Percentiles rank a stretch among this genome's conserved stretches.
phyloP scores from a whole-genome alignment of 2,888 invertebrate species.

The Tyria jacobaeae region DNA sequence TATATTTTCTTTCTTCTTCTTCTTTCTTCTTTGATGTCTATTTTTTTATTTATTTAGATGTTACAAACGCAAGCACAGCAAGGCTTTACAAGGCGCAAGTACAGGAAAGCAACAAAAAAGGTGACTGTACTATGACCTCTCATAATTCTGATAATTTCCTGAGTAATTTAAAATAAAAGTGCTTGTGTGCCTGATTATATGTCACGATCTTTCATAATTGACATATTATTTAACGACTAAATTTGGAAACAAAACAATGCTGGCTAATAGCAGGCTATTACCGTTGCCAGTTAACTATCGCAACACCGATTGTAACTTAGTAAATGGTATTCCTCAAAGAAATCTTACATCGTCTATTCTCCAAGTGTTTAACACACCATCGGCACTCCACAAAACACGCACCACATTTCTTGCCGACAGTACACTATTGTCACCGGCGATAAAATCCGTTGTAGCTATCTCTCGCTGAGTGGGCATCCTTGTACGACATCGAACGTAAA shows the following conservation, averaged over 20 bases:
- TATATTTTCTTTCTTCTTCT: no score
- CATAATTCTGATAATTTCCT: no score
- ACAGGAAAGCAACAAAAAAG: no score
- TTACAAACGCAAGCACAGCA: no score
- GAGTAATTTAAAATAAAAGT: no score
- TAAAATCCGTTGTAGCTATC: slow-evolving; percentile 57
- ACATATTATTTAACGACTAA: background rate
- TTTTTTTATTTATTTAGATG: no score
- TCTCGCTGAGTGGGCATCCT: slow-evolving; percentile 50
- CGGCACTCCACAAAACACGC: slow-evolving; percentile 13
- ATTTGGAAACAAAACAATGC: background rate
- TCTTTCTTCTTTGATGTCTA: no score
- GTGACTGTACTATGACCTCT: no score
- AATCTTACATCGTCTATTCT: background rate
- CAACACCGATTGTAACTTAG: slow-evolving; percentile 8
- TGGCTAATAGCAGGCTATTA: background rate
- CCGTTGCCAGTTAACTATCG: background rate
- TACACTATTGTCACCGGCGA: slow-evolving; percentile 60
- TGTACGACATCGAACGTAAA: slow-evolving; percentile 55
- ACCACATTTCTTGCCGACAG: slow-evolving; percentile 14
- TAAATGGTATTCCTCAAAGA: slow-evolving; percentile 3
- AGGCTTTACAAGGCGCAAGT: no score
- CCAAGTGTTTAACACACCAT: slow-evolving; percentile 2
- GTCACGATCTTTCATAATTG: no score
- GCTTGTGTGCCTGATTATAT: no score